Evolutionary conservation across 2,113 vertebrate genomes (phyloP).

Genomic region (Saguinus midas): DNA sequence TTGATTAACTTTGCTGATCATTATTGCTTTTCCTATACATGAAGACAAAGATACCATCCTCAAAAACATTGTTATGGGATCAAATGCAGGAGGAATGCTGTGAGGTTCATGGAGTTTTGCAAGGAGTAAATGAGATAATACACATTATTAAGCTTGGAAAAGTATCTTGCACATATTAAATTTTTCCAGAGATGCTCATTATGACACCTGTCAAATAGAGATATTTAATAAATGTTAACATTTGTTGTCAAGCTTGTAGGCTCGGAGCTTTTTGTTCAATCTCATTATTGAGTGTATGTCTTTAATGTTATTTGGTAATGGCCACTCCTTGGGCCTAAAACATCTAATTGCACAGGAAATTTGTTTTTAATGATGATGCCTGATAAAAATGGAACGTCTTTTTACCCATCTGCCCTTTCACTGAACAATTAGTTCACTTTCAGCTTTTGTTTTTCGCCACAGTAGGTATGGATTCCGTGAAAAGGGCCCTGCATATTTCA

Average conservation of each 20-base stretch:
- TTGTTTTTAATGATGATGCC: neutral
- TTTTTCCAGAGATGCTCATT: neutral
- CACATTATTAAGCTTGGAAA: neutral
- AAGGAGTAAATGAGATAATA: constrained; percentile 27
- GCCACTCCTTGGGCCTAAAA: constrained; percentile 28
- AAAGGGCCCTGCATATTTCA: neutral
- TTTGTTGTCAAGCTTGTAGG: neutral
- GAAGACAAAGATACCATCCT: neutral
- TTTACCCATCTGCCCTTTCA: neutral
- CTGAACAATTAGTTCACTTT: neutral
- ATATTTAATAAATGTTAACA: constrained; percentile 23
- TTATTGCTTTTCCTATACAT: neutral
- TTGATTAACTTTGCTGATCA: neutral
- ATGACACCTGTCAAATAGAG: neutral
- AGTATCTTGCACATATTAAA: neutral
- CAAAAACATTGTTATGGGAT: neutral
- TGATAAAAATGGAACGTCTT: neutral
- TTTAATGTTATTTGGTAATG: neutral
- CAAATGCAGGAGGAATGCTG: neutral
- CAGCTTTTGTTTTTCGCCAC: constrained; percentile 31
- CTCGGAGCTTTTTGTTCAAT: neutral
- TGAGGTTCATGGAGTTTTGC: neutral
- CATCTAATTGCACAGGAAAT: neutral
- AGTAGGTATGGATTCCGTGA: neutral
- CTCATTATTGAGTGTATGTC: constrained; percentile 8